Evolutionary conservation across 2,888 invertebrate species (phyloP), one percentile per base, ranked within the genome.

Genomic region (Hypolimnas misippus): DNA sequence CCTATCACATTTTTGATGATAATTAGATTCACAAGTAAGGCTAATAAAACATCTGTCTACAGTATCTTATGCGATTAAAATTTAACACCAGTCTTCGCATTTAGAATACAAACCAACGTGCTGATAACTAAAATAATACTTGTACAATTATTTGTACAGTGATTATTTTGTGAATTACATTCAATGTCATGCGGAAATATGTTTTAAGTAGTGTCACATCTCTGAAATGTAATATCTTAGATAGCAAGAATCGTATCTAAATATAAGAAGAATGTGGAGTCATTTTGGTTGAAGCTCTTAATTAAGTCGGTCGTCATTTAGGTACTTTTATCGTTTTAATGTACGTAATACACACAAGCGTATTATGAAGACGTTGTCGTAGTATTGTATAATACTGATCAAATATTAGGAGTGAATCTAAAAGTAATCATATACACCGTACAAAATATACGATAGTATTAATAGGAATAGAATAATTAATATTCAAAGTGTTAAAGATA

Each of bases 131-230:
- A 63, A 57, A 50, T 49, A 60, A 35, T 17, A 40, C 14, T 40
- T 64, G 31, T 64, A 40, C 46, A 57, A 33, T 19, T 64, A 55
- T 61, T 61, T 63, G 40, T 51, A 35, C 25, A 44, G 42, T 55
- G 61, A 61, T 63, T 63, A 63, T 57, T 57, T 62, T 1, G 53
- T 63, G 40, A 57, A 31, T 51, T 58, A 55, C 40, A 17, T 33
- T 51, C 53, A 63, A 55, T 63, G 51, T 46, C 52, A 42, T 21
- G 50, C 35, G 51, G 62, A 58, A 62, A 55, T 53, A 54, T 57
- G 54, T 38, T 29, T 49, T 29, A 12, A 29, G 29, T 40, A 62
- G 29, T 62, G 51, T 56, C 57, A 61, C 61, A 66, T 66, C 57
- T 50, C 35, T 54, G 25, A 54, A 57, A 50, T 49, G 4, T 52